These are phyloP conservation scores for Eledona agricola DNA, from an alignment of 2,888 invertebrate species.

Conservation along the genomic window DNA sequence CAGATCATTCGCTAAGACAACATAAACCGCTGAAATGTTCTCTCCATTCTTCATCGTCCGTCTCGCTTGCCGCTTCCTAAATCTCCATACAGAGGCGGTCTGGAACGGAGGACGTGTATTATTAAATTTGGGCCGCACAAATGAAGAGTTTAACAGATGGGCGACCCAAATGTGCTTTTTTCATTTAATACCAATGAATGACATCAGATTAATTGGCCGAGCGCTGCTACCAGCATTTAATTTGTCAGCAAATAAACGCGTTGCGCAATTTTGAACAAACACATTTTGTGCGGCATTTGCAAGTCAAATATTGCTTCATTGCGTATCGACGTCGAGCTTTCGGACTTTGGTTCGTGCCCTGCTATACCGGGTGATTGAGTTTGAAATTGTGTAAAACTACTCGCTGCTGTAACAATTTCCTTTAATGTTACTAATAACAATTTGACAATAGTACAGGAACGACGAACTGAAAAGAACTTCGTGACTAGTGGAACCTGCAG, in stretches of 20 bases:
- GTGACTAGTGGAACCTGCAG: constrained; percentile 53
- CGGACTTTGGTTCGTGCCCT: no score
- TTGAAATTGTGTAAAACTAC: no score
- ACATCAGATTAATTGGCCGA: constrained; percentile 38
- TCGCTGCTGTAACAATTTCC: constrained; percentile 39
- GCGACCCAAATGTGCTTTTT: constrained; percentile 43
- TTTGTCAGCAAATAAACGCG: no score
- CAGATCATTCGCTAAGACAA: constrained; percentile 28
- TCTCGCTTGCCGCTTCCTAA: constrained; percentile 18
- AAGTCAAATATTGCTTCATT: no score
- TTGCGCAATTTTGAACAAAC: no score
- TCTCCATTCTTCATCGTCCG: constrained; percentile 1
- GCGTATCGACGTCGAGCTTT: no score
- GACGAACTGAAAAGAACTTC: constrained; percentile 41
- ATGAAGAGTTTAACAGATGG: constrained; percentile 37
- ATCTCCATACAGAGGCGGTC: constrained; percentile 1
- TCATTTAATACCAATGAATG: constrained; percentile 37
- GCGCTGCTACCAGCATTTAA: no score
- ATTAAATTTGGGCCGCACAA: constrained; percentile 2
- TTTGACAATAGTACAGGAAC: constrained; percentile 41
- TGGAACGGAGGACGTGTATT: constrained; percentile 19
- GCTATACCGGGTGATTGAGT: no score
- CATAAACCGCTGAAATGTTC: constrained; percentile 14
- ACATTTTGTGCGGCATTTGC: no score
- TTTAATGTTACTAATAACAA: constrained; percentile 44